Percentiles rank a stretch among this genome's conserved stretches.
These are phyloP conservation scores for Macrobrachium rosenbergii DNA, from an alignment of 1,140 invertebrate genomes.

Conservation along the genomic window DNA sequence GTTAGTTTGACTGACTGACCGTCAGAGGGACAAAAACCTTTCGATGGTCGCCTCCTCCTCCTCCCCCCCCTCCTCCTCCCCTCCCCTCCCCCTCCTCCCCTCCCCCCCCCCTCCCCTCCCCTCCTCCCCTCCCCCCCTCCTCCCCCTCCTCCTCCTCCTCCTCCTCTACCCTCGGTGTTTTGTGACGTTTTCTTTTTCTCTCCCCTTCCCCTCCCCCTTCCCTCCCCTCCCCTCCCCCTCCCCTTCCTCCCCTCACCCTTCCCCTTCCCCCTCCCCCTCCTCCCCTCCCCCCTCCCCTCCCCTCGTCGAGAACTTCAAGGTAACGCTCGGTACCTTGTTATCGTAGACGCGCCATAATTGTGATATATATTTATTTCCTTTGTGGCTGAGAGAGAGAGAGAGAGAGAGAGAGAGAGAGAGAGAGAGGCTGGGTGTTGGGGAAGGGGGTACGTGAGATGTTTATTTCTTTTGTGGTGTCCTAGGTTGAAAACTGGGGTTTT, in stretches of 20 bases:
- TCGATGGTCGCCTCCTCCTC: not conserved
- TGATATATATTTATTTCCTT: not conserved
- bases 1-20: too few relatives aligned
- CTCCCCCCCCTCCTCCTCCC: not conserved
- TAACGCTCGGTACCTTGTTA: not conserved
- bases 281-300: not conserved
- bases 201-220: not conserved
- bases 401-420: slow-evolving; percentile 41
- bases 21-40: not conserved
- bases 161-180: not conserved
- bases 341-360: not conserved
- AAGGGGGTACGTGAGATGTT: too few relatives aligned
- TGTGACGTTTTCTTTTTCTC: not conserved
- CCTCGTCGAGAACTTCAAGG: not conserved
- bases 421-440: not conserved
- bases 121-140: not conserved
- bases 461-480: too few relatives aligned
- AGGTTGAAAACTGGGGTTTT: too few relatives aligned
- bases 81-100: not conserved
- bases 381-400: slow-evolving; percentile 20
- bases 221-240: not conserved
- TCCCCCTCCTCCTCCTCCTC: not conserved
- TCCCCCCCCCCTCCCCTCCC: not conserved
- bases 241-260: not conserved
- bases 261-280: not conserved